phyloP scores from a whole-genome alignment of 2,888 invertebrate genomes.

The Belgica antarctica region DNA sequence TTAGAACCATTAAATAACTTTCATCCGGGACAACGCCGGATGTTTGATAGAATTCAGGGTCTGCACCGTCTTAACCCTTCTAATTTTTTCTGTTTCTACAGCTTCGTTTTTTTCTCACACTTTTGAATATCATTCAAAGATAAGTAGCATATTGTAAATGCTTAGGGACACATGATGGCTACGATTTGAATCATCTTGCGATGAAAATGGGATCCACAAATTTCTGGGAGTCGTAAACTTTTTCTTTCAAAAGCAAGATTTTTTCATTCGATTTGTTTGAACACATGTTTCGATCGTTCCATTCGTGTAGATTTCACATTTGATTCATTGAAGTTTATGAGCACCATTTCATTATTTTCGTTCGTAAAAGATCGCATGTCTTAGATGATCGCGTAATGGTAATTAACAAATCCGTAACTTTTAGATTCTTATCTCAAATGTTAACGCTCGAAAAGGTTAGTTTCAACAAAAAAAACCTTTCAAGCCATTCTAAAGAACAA shows the following conservation, averaged over 20 bases:
- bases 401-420: too few relatives aligned
- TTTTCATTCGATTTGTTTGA: conserved; percentile 28
- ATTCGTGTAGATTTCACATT: conserved; percentile 10
- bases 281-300: conserved; percentile 22
- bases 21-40: conserved; percentile 10
- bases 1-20: neutral
- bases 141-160: conserved; percentile 8
- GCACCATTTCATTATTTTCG: neutral
- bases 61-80: conserved; percentile 14
- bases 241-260: conserved; percentile 17
- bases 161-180: conserved; percentile 21
- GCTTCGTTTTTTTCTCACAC: conserved; percentile 29
- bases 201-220: neutral
- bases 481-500: too few relatives aligned
- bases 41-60: conserved; percentile 11
- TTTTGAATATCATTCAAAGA: conserved; percentile 27
- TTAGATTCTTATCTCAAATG: too few relatives aligned
- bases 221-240: conserved; percentile 6
- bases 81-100: neutral
- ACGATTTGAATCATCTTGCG: conserved; percentile 1
- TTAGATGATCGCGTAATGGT: too few relatives aligned
- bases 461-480: too few relatives aligned
- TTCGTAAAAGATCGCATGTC: too few relatives aligned
- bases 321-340: too few relatives aligned
- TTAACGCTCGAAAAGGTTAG: too few relatives aligned